phyloP scores from a whole-genome alignment of 2,888 invertebrate genomes.

The Ellobium chinense region DNA sequence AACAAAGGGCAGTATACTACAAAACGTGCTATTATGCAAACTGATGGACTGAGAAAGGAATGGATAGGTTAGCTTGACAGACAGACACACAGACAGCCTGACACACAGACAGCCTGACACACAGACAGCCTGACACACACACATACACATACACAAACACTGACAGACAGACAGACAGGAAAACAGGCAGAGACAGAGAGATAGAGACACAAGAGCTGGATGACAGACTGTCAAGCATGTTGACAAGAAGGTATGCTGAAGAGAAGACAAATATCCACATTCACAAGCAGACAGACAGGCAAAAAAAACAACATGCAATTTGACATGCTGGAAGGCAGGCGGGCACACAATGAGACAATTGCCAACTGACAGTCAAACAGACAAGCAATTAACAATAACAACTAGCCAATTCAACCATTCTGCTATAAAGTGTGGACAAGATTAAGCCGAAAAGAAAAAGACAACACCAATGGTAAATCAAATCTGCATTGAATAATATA shows the following conservation, averaged over 20 bases:
- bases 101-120: constrained; percentile 22
- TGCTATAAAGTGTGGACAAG: too few species aligned
- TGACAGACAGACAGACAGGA: not conserved
- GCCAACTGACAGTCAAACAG: too few species aligned
- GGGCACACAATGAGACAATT: too few species aligned
- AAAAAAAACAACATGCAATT: not conserved
- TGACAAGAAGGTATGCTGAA: not conserved
- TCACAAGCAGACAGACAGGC: not conserved
- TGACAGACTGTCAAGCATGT: not conserved
- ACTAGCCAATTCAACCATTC: too few species aligned
- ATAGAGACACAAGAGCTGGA: not conserved
- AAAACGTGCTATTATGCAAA: too few species aligned
- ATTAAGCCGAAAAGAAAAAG: too few species aligned
- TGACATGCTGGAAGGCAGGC: too few species aligned
- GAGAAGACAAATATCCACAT: not conserved
- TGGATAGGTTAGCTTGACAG: constrained; percentile 5
- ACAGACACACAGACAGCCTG: constrained; percentile 21
- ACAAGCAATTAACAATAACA: too few species aligned
- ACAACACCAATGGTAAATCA: too few species aligned
- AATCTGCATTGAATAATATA: too few species aligned
- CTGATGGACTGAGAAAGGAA: constrained; percentile 15
- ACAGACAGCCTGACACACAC: constrained; percentile 13
- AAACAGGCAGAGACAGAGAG: not conserved
- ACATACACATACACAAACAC: not conserved
- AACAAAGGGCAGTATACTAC: too few species aligned